These are phyloP conservation scores for Luehdorfia chinensis DNA, from an alignment of 1,140 invertebrate genomes.

Conservation along the genomic window DNA sequence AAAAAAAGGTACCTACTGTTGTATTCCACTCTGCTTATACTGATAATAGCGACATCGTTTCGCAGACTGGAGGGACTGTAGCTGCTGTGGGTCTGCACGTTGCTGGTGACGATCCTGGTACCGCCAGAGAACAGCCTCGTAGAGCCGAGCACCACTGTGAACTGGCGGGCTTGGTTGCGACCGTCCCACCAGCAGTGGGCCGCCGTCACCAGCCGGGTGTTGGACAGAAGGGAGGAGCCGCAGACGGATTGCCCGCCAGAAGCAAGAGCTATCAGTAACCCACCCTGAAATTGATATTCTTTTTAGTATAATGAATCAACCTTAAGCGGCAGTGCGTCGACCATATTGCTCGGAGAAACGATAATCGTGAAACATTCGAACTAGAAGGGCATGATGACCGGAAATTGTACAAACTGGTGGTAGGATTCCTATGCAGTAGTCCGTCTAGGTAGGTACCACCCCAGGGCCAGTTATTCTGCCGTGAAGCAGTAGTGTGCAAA, in stretches of 20 bases:
- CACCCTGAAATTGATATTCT: slow-evolving; percentile 20
- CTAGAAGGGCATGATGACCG: too few species aligned
- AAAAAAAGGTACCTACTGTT: slow-evolving; percentile 21
- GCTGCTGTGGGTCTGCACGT: slow-evolving; percentile 22
- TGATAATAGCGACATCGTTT: slow-evolving; percentile 33
- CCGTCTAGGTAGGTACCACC: too few species aligned
- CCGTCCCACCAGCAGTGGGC: too few species aligned
- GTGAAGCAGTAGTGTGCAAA: too few species aligned
- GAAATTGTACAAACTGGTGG: too few species aligned
- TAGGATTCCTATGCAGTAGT: too few species aligned
- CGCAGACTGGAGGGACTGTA: slow-evolving; percentile 20
- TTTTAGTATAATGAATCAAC: too few species aligned
- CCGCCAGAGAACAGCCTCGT: slow-evolving; percentile 30
- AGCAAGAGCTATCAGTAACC: slow-evolving; percentile 26
- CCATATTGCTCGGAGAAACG: too few species aligned
- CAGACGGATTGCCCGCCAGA: slow-evolving; percentile 27
- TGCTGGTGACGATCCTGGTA: slow-evolving; percentile 21
- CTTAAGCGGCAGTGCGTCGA: too few species aligned
- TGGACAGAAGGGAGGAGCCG: slow-evolving; percentile 30
- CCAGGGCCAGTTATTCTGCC: too few species aligned
- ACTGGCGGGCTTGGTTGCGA: slow-evolving; percentile 8
- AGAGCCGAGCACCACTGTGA: slow-evolving; percentile 11
- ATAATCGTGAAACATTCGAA: too few species aligned
- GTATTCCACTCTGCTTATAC: slow-evolving; percentile 19
- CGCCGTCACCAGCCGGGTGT: slow-evolving; percentile 28